These are phyloP conservation scores for Platygyra sinensis DNA, from an alignment of 64 coral and sea anemone genomes.

Conservation along the genomic window DNA sequence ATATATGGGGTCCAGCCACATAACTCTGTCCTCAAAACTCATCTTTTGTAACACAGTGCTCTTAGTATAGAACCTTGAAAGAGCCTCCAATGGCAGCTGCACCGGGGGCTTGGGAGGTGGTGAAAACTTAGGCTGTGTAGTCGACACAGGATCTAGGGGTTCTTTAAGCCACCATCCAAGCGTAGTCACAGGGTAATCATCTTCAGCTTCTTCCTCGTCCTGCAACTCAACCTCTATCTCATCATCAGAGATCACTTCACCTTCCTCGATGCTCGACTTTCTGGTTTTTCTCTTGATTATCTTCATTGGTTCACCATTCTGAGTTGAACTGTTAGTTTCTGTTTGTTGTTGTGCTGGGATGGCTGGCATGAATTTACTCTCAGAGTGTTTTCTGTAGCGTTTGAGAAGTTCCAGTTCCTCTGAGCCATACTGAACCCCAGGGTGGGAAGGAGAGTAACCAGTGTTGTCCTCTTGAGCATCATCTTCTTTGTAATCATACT, in stretches of 20 bases:
- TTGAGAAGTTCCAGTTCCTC: constrained; percentile 73
- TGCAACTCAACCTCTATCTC: constrained; percentile 33
- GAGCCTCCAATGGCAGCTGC: constrained; percentile 78
- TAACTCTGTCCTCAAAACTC: constrained; percentile 90
- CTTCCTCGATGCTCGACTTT: constrained; percentile 64
- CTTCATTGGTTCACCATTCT: background rate
- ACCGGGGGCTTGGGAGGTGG: constrained; percentile 77
- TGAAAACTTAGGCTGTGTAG: constrained; percentile 50
- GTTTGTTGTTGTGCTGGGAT: background rate
- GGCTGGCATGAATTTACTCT: background rate
- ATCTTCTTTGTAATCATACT: constrained; percentile 13
- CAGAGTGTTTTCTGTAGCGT: constrained; percentile 32
- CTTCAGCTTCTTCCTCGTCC: constrained; percentile 37
- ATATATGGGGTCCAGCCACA: constrained; percentile 94
- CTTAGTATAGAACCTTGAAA: constrained; percentile 89
- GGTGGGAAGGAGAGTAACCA: constrained; percentile 85
- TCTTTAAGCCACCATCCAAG: constrained; percentile 81
- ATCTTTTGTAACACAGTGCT: constrained; percentile 86
- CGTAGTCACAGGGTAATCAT: constrained; percentile 25
- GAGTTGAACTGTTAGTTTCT: background rate
- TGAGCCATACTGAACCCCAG: constrained; percentile 63
- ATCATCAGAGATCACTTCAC: constrained; percentile 74
- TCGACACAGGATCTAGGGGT: constrained; percentile 46
- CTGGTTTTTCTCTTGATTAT: background rate
- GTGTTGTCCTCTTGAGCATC: background rate